Percentiles rank a stretch among this genome's conserved stretches.
These are phyloP conservation scores for Globicephala melas DNA, from an alignment of 2,113 vertebrate species.

Conservation along the genomic window DNA sequence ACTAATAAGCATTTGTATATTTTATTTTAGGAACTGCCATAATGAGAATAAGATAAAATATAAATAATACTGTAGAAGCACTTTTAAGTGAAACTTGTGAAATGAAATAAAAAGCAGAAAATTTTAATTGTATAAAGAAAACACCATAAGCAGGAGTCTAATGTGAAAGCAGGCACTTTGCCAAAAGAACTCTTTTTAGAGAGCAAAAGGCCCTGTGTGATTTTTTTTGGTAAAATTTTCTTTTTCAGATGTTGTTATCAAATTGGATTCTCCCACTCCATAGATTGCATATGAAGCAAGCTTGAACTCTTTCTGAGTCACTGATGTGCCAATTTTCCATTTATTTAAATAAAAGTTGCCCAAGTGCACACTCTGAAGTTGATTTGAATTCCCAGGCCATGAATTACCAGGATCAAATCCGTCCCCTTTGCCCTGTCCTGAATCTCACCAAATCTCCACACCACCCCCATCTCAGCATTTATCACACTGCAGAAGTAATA, in stretches of 20 bases:
- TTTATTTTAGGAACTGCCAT: constrained; percentile 38
- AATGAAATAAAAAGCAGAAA: neutral
- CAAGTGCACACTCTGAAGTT: neutral
- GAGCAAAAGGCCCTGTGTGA: neutral
- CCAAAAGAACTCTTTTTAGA: neutral
- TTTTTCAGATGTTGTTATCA: neutral
- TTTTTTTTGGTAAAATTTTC: constrained; percentile 31
- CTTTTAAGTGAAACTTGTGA: constrained; percentile 37
- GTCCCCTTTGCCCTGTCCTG: neutral
- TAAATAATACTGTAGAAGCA: constrained; percentile 10
- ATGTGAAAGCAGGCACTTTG: constrained; percentile 11
- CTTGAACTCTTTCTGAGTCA: neutral
- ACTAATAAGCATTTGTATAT: neutral
- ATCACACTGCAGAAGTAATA: neutral
- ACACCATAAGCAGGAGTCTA: neutral
- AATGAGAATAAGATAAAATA: constrained; percentile 41
- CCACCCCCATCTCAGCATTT: neutral
- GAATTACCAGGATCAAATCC: neutral
- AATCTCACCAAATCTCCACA: neutral
- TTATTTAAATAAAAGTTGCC: constrained; percentile 24
- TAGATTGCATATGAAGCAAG: neutral
- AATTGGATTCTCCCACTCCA: neutral
- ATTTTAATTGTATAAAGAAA: constrained; percentile 16
- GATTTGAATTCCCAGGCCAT: neutral
- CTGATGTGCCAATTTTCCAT: neutral